Evolutionary conservation across 2,113 vertebrate species (phyloP), one percentile per base, ranked within the genome.

Genomic region (mouse (Mus musculus)): DNA sequence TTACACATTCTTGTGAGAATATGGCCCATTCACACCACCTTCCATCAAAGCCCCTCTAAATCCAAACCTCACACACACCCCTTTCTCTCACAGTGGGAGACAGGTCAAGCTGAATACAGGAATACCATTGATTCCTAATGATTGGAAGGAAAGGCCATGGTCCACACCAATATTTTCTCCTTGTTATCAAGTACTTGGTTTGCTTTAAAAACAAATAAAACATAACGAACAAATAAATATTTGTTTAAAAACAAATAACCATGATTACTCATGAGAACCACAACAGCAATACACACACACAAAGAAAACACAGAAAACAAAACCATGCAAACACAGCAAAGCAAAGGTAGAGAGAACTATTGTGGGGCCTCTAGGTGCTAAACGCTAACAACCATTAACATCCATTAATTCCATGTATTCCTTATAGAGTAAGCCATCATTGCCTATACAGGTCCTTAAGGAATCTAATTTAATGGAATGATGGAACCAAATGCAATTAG

Each of bases 401-500:
- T 54, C 52, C 59, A 36, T 92, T 95, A 39, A 59, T 67, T 85
- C 90, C 77, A 24, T 0, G 7, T 36, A 73, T 92, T 94, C 67
- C 89, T 89, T 63, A 71, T 3, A 88, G 54, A 90, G n/a, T 61
- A 82, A 95, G 42, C 71, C 30, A 71, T 78, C 94, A 54, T 56
- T 89, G 91, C 46, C 82, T 85, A 80, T 10, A 73, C 77, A 61
- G 65, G 67, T 80, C 94, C 89, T 84, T 33, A 49, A 89, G 90
- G 97, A 94, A 85, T 95, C 89, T 72, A 82, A 86, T 88, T 94
- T 89, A 97, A 96, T 94, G 75, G 90, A 90, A 94, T 80, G 86
- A 93, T 77, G 92, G 89, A 80, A 95, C 80, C 1, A 20, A 92
- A 19, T 76, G 65, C 96, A 97, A 96, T 98, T 97, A 97, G 89